Evolutionary conservation across 1,140 invertebrate genomes (phyloP), one percentile per base, ranked within the genome.

Genomic region (Chrysomallon squamiferum): DNA sequence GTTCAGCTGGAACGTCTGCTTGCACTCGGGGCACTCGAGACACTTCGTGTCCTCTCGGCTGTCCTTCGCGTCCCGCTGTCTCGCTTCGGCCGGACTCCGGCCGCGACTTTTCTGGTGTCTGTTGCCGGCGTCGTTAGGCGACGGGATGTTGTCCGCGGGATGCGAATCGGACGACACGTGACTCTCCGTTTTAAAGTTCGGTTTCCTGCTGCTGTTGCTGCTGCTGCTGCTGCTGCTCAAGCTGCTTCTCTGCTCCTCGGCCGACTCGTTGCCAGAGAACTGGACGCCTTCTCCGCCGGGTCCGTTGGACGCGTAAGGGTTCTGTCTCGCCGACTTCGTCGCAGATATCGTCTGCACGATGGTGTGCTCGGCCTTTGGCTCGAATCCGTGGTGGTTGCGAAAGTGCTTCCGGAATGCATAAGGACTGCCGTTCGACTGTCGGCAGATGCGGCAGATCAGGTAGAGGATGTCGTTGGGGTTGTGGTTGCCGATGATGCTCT

Each of bases 381-480:
- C 79, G 77, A 81, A 83, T 2, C 81, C 79, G 75, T 83, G 81
- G 50, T 80, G 75, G 58, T 81, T 81, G 33, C 81, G 52, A 56
- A 83, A 83, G 60, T 83, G 81, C 62, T 80, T 81, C n/a, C 78
- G 66, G 65, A 83, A 83, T 20, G 76, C 76, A 71, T 83, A 83
- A 6, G 79, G 79, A 67, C 79, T 83, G n/a, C 81, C 81, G 62
- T 83, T 81, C 3, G 79, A 80, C 60, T 80, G 78, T n/a, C 75
- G 63, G 66, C 81, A 83, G 27, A 80, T 63, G 38, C 74, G 68
- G 68, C 81, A 83, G 29, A 81, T 81, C 4, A 83, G 65, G 65
- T 83, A 83, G 13, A 83, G 65, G 49, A 83, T 81, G 63, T 83
- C 81, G 62, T 69, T 75, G 2, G 76, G 75, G 27, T 76, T 69